Percentiles rank a stretch among this genome's conserved stretches.
Conservation (phyloP, 2,888 invertebrate genomes). For the Limnephilus marmoratus region DNA sequence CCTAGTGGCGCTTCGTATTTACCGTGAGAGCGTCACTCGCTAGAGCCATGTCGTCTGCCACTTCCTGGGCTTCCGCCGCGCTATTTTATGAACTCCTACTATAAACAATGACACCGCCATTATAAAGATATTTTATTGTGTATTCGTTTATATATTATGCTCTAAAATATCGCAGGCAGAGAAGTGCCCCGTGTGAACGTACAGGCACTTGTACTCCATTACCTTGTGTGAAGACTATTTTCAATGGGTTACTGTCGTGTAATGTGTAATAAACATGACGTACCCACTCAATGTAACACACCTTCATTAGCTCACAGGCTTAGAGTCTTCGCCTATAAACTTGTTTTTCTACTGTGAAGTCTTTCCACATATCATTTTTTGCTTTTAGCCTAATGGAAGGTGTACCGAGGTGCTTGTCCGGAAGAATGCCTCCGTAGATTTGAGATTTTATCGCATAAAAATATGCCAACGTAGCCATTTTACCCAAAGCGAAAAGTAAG, state of each 20-base stretch:
- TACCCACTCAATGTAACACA: not conserved
- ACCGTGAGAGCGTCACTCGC: too few relatives aligned
- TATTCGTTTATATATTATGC: not conserved
- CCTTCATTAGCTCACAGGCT: not conserved
- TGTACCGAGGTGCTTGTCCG: not conserved
- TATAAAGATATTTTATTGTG: not conserved
- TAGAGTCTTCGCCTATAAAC: not conserved
- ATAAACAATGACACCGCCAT: not conserved
- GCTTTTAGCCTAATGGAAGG: constrained; percentile 44
- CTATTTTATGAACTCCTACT: too few relatives aligned
- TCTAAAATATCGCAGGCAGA: not conserved
- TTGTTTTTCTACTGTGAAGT: constrained; percentile 13
- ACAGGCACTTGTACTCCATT: not conserved
- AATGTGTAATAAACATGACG: not conserved
- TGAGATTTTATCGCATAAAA: not conserved
- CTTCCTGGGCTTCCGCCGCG: too few relatives aligned
- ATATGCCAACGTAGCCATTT: not conserved
- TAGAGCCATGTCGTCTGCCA: too few relatives aligned
- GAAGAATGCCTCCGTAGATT: not conserved
- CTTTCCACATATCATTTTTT: constrained; percentile 33
- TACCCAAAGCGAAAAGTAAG: not conserved
- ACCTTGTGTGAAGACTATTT: not conserved
- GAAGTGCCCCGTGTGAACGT: not conserved
- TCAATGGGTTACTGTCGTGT: not conserved
- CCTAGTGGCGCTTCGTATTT: too few relatives aligned